Evolutionary conservation across 2,113 vertebrate species (phyloP).

Genomic region (Cryptomyrus ogoouensis): DNA sequence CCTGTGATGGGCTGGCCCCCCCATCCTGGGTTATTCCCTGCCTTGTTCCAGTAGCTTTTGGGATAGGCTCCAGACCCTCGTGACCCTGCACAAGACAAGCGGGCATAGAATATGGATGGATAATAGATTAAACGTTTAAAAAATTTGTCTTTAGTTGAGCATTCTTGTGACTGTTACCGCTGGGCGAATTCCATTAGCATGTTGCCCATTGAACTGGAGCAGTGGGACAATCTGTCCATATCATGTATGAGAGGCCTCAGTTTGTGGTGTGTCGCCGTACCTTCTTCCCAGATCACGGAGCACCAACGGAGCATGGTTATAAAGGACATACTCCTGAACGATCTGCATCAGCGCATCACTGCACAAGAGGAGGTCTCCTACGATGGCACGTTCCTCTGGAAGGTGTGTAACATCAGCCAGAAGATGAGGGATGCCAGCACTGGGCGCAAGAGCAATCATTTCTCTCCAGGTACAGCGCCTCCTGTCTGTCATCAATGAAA

Average conservation of each 20-base stretch:
- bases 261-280: too few relatives aligned
- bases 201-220: neutral
- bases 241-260: neutral
- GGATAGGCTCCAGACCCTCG: neutral
- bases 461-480: constrained; percentile 66
- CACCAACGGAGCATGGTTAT: constrained; percentile 62
- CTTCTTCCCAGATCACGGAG: constrained; percentile 57
- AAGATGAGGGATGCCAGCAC: constrained; percentile 66
- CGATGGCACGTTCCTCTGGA: constrained; percentile 73
- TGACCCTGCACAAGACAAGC: neutral
- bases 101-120: neutral
- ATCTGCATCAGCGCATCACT: constrained; percentile 61
- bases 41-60: neutral
- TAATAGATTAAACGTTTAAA: neutral
- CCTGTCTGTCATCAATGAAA: too few relatives aligned
- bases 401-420: constrained; percentile 63
- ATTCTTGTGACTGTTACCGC: neutral
- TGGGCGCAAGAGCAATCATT: constrained; percentile 62
- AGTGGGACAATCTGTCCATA: neutral
- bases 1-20: neutral
- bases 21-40: neutral
- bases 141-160: neutral
- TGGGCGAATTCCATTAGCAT: neutral
- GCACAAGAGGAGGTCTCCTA: constrained; percentile 66
- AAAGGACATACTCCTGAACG: constrained; percentile 63